phyloP scores from a whole-genome alignment of 2,888 invertebrate species.

The Acronicta psi region DNA sequence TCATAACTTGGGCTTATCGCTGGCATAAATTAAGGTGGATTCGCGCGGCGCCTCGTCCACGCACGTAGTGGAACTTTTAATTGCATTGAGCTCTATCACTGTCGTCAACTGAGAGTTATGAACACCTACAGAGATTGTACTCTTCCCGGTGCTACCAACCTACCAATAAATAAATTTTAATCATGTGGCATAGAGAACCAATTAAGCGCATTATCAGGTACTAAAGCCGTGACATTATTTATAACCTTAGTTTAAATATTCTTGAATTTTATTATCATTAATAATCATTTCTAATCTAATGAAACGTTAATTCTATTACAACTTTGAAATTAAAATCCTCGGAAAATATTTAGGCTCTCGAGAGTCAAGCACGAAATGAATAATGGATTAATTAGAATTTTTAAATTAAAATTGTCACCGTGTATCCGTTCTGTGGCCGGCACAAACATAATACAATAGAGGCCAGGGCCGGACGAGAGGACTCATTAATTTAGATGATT shows the following conservation, averaged over 20 bases:
- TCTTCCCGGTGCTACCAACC: conserved; percentile 55
- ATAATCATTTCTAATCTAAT: conserved; percentile 30
- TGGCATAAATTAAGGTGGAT: conserved; percentile 86
- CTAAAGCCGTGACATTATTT: conserved; percentile 39
- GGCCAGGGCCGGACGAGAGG: conserved; percentile 86
- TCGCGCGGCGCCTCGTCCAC: conserved; percentile 82
- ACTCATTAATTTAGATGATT: conserved; percentile 90
- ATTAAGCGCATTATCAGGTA: conserved; percentile 34
- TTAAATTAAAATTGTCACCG: conserved; percentile 79
- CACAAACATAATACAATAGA: conserved; percentile 85
- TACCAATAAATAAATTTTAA: conserved; percentile 43
- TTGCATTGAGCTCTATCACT: conserved; percentile 87
- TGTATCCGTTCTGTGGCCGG: conserved; percentile 76
- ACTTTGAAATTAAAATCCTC: conserved; percentile 55
- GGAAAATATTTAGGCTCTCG: conserved; percentile 59
- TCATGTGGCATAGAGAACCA: conserved; percentile 26
- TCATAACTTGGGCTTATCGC: conserved; percentile 85
- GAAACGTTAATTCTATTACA: conserved; percentile 47
- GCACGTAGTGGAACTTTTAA: conserved; percentile 89
- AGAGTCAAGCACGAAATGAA: conserved; percentile 62
- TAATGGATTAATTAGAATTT: conserved; percentile 73
- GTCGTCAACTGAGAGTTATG: conserved; percentile 83
- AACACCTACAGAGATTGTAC: conserved; percentile 74
- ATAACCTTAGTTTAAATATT: conserved; percentile 38
- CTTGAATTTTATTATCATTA: conserved; percentile 35